Percentiles rank a stretch among this genome's conserved stretches.
Evolutionary conservation across 2,888 invertebrate genomes (phyloP).

Genomic region (Phymatocera aterrima): DNA sequence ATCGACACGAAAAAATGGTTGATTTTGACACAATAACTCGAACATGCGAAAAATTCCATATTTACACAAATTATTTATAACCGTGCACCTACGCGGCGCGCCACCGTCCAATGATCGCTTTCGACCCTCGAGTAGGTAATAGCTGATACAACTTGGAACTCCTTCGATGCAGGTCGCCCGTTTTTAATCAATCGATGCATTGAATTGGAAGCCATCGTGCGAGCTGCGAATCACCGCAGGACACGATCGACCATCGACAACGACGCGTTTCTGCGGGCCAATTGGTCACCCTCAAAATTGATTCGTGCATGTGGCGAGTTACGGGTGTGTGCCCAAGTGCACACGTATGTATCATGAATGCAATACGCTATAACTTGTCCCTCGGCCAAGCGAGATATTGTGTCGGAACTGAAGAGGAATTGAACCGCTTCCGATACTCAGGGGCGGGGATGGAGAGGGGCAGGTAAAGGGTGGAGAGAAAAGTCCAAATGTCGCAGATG

Average conservation of each 20-base stretch:
- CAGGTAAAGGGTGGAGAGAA: neutral
- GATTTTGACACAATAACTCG: too few relatives aligned
- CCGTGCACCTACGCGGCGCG: too few relatives aligned
- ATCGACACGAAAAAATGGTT: too few relatives aligned
- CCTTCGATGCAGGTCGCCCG: slow-evolving; percentile 29
- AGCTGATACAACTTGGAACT: slow-evolving; percentile 10
- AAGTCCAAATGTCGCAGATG: slow-evolving; percentile 34
- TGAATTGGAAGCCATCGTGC: neutral
- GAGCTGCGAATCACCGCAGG: neutral
- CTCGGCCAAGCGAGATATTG: slow-evolving; percentile 1
- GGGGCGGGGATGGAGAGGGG: too few relatives aligned
- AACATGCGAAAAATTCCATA: too few relatives aligned
- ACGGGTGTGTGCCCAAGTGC: too few relatives aligned
- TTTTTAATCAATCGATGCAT: slow-evolving; percentile 9
- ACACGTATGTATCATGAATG: neutral
- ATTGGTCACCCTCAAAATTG: slow-evolving; percentile 6
- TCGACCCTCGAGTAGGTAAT: slow-evolving; percentile 18
- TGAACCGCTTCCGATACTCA: too few relatives aligned
- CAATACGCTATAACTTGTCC: neutral
- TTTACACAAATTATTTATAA: too few relatives aligned
- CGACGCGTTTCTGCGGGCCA: neutral
- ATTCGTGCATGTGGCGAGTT: neutral
- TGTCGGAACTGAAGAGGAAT: neutral
- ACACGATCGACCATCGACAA: neutral
- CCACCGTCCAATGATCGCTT: neutral